Percentiles rank a stretch among this genome's conserved stretches.
Evolutionary conservation across 2,113 vertebrate genomes (phyloP).

Genomic region (Mus spicilegus): DNA sequence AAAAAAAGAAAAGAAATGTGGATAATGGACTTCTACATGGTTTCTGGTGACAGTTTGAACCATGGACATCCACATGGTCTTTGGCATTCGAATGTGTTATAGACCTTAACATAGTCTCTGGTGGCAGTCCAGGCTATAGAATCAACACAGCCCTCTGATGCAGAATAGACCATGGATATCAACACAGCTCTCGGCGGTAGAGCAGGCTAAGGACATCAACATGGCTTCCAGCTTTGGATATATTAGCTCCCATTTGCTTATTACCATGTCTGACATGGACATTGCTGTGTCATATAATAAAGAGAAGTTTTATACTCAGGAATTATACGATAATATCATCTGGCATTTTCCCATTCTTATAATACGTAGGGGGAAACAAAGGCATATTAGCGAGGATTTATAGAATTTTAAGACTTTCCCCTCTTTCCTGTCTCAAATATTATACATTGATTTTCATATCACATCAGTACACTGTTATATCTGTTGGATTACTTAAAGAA

Average conservation of each 20-base stretch:
- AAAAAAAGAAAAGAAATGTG: neutral
- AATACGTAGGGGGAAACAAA: conserved; percentile 50
- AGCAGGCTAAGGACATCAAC: neutral
- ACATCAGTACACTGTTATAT: conserved; percentile 27
- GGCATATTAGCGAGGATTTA: conserved; percentile 53
- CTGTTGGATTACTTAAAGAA: conserved; percentile 63
- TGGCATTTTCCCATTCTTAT: conserved; percentile 31
- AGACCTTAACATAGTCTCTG: neutral
- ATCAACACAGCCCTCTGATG: neutral
- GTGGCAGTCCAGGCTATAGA: neutral
- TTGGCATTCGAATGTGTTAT: neutral
- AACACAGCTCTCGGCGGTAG: neutral
- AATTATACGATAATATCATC: conserved; percentile 48
- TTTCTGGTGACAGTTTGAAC: neutral
- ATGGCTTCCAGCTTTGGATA: neutral
- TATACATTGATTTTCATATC: conserved; percentile 54
- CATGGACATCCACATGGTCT: neutral
- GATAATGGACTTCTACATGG: neutral
- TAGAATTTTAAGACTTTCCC: conserved; percentile 53
- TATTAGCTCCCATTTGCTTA: conserved; percentile 14
- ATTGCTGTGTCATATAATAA: neutral
- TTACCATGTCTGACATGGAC: neutral
- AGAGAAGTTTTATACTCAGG: conserved; percentile 7
- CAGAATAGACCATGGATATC: neutral
- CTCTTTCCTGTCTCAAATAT: conserved; percentile 17